Conservation (phyloP, 2,797 vertebrate genomes). For the Garrulus glandarius region DNA sequence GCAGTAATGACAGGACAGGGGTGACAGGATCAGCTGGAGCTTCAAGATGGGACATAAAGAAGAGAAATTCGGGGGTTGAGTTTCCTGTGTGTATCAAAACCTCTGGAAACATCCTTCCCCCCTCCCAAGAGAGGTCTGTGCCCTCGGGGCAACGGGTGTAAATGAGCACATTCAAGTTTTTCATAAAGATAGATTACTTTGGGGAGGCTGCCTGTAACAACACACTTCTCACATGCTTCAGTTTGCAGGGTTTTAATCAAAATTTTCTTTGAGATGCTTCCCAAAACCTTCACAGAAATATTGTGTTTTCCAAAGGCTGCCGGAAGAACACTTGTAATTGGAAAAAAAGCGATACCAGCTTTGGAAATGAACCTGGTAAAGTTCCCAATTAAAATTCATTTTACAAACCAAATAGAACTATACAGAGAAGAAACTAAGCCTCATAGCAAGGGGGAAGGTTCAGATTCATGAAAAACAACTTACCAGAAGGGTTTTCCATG, state of each 20-base stretch:
- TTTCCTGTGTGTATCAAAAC: background rate
- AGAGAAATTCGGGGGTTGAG: background rate
- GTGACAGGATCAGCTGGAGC: background rate
- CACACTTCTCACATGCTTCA: background rate
- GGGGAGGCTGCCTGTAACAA: background rate
- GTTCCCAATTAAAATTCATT: background rate
- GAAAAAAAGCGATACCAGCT: background rate
- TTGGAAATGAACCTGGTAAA: background rate
- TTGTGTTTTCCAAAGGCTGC: background rate
- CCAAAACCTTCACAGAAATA: background rate
- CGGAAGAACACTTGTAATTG: background rate
- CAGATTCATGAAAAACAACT: background rate
- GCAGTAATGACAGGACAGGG: background rate
- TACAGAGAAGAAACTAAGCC: background rate
- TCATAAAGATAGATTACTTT: background rate
- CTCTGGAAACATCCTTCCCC: background rate
- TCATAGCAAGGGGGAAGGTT: background rate
- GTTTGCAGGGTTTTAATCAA: slow-evolving; percentile 8
- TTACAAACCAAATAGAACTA: background rate
- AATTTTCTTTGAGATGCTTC: background rate
- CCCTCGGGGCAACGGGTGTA: background rate
- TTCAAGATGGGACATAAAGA: background rate
- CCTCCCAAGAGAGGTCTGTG: background rate
- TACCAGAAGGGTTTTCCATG: rapidly evolving
- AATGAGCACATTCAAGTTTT: background rate